These are phyloP conservation scores for Neotoxoptera formosana DNA, from an alignment of 1,140 invertebrate genomes.

Conservation along the genomic window DNA sequence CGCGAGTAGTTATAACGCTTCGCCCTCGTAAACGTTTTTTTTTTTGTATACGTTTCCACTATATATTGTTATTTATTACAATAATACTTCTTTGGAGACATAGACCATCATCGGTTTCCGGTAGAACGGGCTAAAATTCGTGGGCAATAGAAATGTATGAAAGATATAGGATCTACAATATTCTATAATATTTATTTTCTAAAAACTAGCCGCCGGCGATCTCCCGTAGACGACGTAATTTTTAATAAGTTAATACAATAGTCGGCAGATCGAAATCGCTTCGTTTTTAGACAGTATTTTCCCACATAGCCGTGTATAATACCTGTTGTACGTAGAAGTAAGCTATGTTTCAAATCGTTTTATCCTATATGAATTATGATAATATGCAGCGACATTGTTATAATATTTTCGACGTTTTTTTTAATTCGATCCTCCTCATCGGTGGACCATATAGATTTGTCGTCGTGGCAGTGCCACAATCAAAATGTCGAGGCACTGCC, in stretches of 20 bases:
- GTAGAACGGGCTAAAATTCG: background rate
- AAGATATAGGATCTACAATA: background rate
- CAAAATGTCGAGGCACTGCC: background rate
- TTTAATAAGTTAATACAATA: background rate
- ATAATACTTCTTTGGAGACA: background rate
- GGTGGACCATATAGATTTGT: background rate
- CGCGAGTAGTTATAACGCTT: background rate
- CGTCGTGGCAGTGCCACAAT: background rate
- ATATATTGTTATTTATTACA: background rate
- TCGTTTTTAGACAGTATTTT: background rate
- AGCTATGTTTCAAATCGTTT: background rate
- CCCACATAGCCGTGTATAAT: background rate
- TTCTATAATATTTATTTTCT: background rate
- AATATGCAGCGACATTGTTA: background rate
- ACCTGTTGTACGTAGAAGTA: background rate
- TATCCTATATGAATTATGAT: background rate
- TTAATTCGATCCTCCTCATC: background rate
- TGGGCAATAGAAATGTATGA: background rate
- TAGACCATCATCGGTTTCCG: background rate
- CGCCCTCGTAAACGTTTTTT: background rate
- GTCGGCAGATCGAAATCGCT: background rate
- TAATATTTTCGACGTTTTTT: background rate
- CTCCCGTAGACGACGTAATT: background rate
- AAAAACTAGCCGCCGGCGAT: no score
- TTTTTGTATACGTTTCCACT: background rate